phyloP scores from a whole-genome alignment of 2,113 vertebrate species.

The Mesocricetus auratus region DNA sequence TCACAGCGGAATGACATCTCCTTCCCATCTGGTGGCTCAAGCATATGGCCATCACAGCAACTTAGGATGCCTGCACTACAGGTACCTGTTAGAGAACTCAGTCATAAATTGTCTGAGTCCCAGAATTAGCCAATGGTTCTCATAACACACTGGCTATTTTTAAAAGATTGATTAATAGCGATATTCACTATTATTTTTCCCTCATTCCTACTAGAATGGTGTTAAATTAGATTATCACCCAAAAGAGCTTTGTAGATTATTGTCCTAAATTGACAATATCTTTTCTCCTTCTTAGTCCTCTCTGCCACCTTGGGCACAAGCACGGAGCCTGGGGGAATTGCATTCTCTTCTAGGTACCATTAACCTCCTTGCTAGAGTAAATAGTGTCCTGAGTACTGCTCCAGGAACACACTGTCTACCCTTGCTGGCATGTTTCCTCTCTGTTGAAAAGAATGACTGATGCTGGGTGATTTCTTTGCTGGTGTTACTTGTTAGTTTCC shows the following conservation, averaged over 20 bases:
- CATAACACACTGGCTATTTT: neutral
- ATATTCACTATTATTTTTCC: neutral
- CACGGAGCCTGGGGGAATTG: neutral
- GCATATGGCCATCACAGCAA: constrained; percentile 74
- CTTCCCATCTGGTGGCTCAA: constrained; percentile 70
- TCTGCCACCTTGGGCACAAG: neutral
- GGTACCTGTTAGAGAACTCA: constrained; percentile 71
- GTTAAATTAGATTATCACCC: neutral
- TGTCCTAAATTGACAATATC: neutral
- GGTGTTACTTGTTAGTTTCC: constrained; percentile 1
- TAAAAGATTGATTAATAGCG: neutral
- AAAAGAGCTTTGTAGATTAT: neutral
- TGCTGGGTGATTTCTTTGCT: constrained; percentile 55
- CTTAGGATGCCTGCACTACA: constrained; percentile 58
- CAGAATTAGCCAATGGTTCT: neutral
- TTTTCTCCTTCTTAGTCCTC: neutral
- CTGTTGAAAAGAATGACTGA: constrained; percentile 28
- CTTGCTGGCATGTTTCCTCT: constrained; percentile 4
- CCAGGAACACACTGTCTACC: constrained; percentile 32
- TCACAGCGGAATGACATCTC: constrained; percentile 58
- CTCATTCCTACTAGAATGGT: neutral
- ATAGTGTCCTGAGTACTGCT: constrained; percentile 36
- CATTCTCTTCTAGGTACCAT: constrained; percentile 7
- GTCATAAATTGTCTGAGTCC: constrained; percentile 42
- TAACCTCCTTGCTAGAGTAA: constrained; percentile 56